A percentile compares a stretch with the other conserved stretches of the same genome.
These are phyloP conservation scores for Syngnathus scovelli DNA, from an alignment of 2,113 vertebrate species.

Conservation along the genomic window DNA sequence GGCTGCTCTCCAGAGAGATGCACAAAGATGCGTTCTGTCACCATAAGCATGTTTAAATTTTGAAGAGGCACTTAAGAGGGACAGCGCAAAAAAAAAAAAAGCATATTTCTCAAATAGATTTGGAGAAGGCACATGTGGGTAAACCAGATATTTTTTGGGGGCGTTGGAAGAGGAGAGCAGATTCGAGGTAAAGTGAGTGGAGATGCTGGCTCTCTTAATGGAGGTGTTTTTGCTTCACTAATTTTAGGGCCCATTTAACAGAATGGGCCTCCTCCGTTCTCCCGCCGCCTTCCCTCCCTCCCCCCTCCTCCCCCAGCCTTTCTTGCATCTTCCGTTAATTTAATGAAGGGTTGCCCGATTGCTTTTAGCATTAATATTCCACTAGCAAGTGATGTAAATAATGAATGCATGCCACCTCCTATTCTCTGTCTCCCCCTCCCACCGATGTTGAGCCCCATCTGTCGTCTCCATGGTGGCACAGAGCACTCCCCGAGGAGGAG, in stretches of 20 bases:
- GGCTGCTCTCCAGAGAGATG: conserved; percentile 43
- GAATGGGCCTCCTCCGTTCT: conserved; percentile 38
- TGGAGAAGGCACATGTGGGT: conserved; percentile 55
- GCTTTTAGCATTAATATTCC: conserved; percentile 91
- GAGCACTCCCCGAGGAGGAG: conserved; percentile 58
- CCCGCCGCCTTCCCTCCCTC: conserved; percentile 26
- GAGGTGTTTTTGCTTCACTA: conserved; percentile 77
- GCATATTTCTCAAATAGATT: conserved; percentile 62
- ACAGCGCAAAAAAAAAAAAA: conserved; percentile 58
- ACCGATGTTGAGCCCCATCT: conserved; percentile 75
- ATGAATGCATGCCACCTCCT: conserved; percentile 69
- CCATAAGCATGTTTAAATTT: conserved; percentile 70
- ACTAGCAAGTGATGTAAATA: conserved; percentile 77
- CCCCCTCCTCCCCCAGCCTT: conserved; percentile 29
- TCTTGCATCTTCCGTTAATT: conserved; percentile 69
- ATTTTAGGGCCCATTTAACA: conserved; percentile 77
- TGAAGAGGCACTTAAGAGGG: conserved; percentile 71
- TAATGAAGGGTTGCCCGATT: conserved; percentile 72
- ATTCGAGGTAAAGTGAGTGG: conserved; percentile 36
- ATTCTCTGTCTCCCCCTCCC: conserved; percentile 49
- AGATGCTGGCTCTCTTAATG: conserved; percentile 67
- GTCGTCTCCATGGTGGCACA: conserved; percentile 65
- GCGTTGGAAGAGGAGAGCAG: conserved; percentile 41
- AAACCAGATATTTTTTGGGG: conserved; percentile 59
- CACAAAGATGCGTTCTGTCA: conserved; percentile 52